These are phyloP conservation scores for Enteromius thamalakanensis DNA, from an alignment of 2,797 vertebrate species.

Conservation along the genomic window DNA sequence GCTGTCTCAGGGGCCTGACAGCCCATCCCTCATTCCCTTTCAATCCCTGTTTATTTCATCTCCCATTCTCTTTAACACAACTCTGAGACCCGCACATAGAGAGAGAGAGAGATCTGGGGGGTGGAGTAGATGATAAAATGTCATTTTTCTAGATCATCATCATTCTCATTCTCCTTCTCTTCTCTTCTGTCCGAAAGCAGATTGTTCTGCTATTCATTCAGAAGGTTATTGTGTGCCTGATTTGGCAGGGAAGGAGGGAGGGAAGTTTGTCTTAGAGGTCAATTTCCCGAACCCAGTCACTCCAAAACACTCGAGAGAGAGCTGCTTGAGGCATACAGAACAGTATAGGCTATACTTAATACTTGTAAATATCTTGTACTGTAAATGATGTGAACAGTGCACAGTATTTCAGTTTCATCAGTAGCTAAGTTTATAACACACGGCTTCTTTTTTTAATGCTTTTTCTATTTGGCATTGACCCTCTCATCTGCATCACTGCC, in stretches of 20 bases:
- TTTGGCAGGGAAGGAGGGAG: conserved; percentile 7
- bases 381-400: not conserved
- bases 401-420: not conserved
- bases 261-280: not conserved
- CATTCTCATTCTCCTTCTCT: conserved; percentile 24
- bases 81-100: conserved; percentile 57
- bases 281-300: not conserved
- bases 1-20: conserved; percentile 72
- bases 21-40: conserved; percentile 79
- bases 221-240: conserved; percentile 15
- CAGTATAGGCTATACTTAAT: not conserved
- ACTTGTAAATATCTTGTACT: not conserved
- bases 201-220: conserved; percentile 38
- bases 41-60: conserved; percentile 77
- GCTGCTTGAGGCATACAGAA: not conserved
- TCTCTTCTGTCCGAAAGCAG: conserved; percentile 1
- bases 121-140: conserved; percentile 29
- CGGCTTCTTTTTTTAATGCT: not conserved
- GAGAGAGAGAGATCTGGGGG: not conserved
- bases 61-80: conserved; percentile 74
- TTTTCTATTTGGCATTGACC: not conserved
- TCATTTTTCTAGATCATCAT: conserved; percentile 47
- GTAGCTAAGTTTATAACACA: not conserved
- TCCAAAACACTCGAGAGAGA: not conserved
- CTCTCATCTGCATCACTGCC: not conserved